Evolutionary conservation across 2,888 invertebrate genomes (phyloP), one percentile per base, ranked within the genome.

Genomic region (Chloromyia formosa): DNA sequence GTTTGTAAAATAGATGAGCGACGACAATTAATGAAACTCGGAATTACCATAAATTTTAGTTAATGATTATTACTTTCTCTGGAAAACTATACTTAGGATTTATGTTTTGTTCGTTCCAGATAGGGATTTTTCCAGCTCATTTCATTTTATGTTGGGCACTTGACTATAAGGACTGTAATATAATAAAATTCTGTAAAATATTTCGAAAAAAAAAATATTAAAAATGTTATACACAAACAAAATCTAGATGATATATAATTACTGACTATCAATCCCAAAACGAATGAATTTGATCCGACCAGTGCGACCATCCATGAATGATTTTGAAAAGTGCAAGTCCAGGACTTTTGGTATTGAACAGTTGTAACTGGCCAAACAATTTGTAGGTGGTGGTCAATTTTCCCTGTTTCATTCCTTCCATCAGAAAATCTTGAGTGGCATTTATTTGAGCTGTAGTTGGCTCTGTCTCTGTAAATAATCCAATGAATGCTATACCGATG

Each of bases 401-500:
- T 0, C 89, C 89, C 5, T 85, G 78, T 1, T 87, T 84, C 0
- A 93, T 88, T 0, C 93, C 93, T 75, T 87, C 82, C 7, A 87
- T 86, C 7, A 94, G 88, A 0, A 94, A 84, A 75, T 88, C 86
- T 62, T 88, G 82, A 4, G 90, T 90, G 0, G 92, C 91, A 1
- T 87, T 84, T 0, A 93, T 77, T 81, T 90, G 88, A 27, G 86
- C 83, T 23, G 86, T 80, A 0, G 89, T 86, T 0, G 92, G 91
- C 0, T 82, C 69, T 0, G 84, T 81, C 0, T 80, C 84, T 60
- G 87, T 89, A 79, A 91, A 93, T 0, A 90, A 91, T 1, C 93
- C 94, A 64, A 93, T 89, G 78, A 93, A 92, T 1, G 90, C 89
- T 12, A 94, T 89, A 0, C 91, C 91, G 42, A 93, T 89, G 81